Evolutionary conservation across 2,888 invertebrate species (phyloP).

Genomic region (Mythimna vitellina): DNA sequence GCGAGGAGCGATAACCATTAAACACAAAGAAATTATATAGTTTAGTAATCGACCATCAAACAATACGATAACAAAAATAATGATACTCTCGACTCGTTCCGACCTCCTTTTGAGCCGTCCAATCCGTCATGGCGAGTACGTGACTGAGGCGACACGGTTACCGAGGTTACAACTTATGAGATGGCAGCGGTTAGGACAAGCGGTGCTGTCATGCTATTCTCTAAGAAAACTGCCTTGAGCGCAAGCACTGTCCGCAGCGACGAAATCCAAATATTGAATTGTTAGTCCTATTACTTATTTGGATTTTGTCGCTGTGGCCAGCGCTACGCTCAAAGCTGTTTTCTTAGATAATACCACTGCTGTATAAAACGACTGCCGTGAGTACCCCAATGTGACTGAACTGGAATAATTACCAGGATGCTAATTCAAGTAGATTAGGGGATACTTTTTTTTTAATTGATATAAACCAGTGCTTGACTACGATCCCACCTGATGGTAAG

Average conservation of each 20-base stretch:
- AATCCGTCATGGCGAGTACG: constrained; percentile 53
- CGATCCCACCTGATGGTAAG: no score
- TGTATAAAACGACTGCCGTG: neutral
- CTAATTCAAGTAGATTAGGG: neutral
- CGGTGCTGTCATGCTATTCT: no score
- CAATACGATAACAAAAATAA: constrained; percentile 27
- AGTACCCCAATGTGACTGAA: neutral
- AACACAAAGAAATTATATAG: constrained; percentile 4
- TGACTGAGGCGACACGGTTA: constrained; percentile 45
- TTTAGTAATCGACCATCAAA: constrained; percentile 26
- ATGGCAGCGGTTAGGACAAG: constrained; percentile 21
- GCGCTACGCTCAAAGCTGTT: no score
- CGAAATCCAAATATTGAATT: no score
- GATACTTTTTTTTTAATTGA: no score
- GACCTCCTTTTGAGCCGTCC: constrained; percentile 48
- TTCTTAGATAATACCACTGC: no score
- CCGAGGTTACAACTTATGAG: constrained; percentile 28
- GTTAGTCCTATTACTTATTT: no score
- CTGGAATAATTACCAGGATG: neutral
- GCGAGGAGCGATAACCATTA: neutral
- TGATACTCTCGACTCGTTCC: constrained; percentile 35
- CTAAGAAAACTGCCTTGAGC: no score
- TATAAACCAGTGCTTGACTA: no score
- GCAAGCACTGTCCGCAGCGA: no score
- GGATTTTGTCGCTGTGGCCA: no score